A percentile compares a stretch with the other conserved stretches of the same genome.
These are phyloP conservation scores for Timema podura DNA, from an alignment of 2,888 invertebrate genomes.

Conservation along the genomic window DNA sequence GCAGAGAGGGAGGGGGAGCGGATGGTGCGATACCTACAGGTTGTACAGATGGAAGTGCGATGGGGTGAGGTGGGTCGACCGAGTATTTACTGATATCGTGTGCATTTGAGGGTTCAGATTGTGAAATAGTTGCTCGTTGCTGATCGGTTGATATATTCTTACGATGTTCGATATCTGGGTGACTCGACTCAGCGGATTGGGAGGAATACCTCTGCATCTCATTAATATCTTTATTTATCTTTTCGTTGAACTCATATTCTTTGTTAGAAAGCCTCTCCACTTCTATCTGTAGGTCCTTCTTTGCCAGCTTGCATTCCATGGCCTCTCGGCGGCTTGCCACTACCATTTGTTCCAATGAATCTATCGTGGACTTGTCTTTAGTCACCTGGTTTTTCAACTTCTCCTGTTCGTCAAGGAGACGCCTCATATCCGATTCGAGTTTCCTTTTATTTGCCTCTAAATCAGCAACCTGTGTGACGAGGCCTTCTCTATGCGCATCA, in stretches of 20 bases:
- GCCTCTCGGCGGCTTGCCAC: conserved; percentile 55
- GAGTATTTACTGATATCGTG: no score
- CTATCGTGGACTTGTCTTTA: conserved; percentile 48
- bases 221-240: background rate
- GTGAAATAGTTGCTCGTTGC: background rate
- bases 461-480: conserved; percentile 52
- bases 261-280: conserved; percentile 50
- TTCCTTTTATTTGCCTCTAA: conserved; percentile 44
- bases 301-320: conserved; percentile 57
- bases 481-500: conserved; percentile 63
- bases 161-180: conserved; percentile 51
- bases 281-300: conserved; percentile 63
- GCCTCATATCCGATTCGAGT: conserved; percentile 49
- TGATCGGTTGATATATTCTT: conserved; percentile 47
- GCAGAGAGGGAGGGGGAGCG: background rate
- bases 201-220: conserved; percentile 51
- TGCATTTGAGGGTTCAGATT: background rate
- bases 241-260: conserved; percentile 46
- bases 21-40: background rate
- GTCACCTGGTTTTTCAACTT: conserved; percentile 45
- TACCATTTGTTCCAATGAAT: conserved; percentile 56
- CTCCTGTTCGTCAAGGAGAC: conserved; percentile 47
- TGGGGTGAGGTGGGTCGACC: no score
- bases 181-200: conserved; percentile 52
- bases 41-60: background rate